Base-by-base conservation (phyloP, 2,113 vertebrate species). In the Podarcis cretensis region DNA sequence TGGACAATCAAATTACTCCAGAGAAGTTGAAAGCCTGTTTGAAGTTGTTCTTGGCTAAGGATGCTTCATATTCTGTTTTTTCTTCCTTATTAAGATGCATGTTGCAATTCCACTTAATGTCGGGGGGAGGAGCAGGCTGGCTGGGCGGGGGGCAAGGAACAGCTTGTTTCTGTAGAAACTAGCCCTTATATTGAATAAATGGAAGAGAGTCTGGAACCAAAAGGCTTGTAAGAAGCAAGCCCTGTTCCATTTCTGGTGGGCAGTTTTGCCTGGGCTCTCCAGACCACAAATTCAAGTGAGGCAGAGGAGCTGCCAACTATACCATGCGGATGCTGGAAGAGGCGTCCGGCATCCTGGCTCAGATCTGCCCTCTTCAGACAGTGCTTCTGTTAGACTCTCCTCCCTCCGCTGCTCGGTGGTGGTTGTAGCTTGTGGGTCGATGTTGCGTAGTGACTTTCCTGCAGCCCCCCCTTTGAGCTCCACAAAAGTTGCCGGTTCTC, bases 1-100 rank as follows among this genome's bases (percentile, higher is more conserved):
- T 32, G 89, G 90, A 89, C 91, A 90, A 73, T 92, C 84, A 85
- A 69, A 84, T 83, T 76, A 77, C 92, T 40, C 83, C 81, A 74
- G 16, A 84, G 63, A 74, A 69, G 23, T 57, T 68, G 21, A 87
- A 54, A 90, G 48, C 1, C 0, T 1, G 54, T 25, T 23, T 59
- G 71, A 77, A 77, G 89, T 13, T 21, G n/a, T 35, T 78, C 78
- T 71, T 0, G 0, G 25, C 25, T 81, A 16, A 63, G 2, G 85
- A 77, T 21, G 59, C 37, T 5, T 43, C 27, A 1, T 21, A 12
- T 20, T 18, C n/a, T 86, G 1, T 6, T 83, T 59, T 84, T 89
- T 18, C 2, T 6, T 63, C 57, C 1, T 0, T 43, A 81, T 87
- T 2, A 32, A 18, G 73, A 3, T 0, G 1, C 14, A 14, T 65